These are phyloP conservation scores for Dendronephthya gigantea DNA, from an alignment of 64 coral and sea anemone genomes.

Conservation along the genomic window DNA sequence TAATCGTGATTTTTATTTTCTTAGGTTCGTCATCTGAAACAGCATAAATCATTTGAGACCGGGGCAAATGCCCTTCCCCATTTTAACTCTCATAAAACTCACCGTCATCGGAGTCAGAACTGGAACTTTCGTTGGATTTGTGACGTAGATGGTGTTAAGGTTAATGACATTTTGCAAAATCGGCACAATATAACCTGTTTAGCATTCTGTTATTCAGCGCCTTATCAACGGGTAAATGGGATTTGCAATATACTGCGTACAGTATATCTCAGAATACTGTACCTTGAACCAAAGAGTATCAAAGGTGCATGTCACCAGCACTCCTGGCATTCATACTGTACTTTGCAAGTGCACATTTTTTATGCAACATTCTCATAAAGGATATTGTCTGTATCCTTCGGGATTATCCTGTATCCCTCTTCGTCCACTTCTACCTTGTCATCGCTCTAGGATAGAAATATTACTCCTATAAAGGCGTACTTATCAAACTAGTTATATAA, in stretches of 20 bases:
- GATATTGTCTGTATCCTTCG: constrained; percentile 71
- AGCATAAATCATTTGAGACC: no score
- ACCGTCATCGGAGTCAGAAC: constrained; percentile 59
- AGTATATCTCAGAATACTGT: no score
- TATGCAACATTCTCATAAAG: not conserved
- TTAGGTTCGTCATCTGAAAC: constrained; percentile 47
- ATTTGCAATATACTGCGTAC: no score
- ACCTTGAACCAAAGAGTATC: no score
- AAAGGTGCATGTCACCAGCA: no score
- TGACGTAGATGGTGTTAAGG: constrained; percentile 47
- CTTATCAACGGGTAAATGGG: no score
- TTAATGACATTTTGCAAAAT: not conserved
- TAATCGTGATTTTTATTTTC: constrained; percentile 57
- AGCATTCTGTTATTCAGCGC: no score
- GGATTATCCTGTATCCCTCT: constrained; percentile 61
- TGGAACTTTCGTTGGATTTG: constrained; percentile 49
- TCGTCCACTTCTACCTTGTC: constrained; percentile 49
- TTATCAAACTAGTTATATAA: not conserved
- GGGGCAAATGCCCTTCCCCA: no score
- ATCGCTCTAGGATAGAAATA: not conserved
- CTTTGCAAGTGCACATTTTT: not conserved
- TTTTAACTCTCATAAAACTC: no score
- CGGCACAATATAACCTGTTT: not conserved
- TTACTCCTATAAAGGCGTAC: not conserved
- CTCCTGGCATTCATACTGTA: no score